Base-by-base conservation (phyloP, 2,888 invertebrate genomes). In the Lasioglossum marginatum region DNA sequence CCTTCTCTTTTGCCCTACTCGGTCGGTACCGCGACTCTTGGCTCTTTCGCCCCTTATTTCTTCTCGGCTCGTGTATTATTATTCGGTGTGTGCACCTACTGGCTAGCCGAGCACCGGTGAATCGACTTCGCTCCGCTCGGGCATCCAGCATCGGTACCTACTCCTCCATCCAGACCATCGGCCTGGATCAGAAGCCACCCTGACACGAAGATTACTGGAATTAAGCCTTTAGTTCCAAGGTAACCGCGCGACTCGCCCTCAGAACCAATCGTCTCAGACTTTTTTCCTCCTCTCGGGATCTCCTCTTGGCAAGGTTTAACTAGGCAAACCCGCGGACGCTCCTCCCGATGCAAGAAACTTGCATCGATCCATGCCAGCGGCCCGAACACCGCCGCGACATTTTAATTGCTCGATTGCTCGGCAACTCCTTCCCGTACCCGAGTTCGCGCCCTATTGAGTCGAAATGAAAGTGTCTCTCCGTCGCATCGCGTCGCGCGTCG, bases 171-270 rank as follows among this genome's bases (percentile, higher is more conserved):
- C 57, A 57, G 79, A 82, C 75, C 87, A 85, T 83, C 88, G 87
- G 89, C 86, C 88, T 80, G 86, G 88, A 90, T 91, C 91, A 93
- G 93, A 93, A 94, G 95, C 94, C 88, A 90, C 90, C 91, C 92
- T 93, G 94, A 94, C 92, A 93, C 92, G 93, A 93, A 93, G 94
- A 95, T 95, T 95, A 95, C 94, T 93, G 92, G 94, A 94, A 95
- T 95, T 95, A 94, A 94, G 88, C 77, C 83, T 79, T 87, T 88
- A 84, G 85, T 80, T 85, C 82, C 85, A 86, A 81, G 82, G 81
- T 87, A 86, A 85, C 75, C 76, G 87, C 78, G 87, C 91, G 86
- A 87, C 78, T 80, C 87, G 82, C 72, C 76, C 82, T 63, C 79
- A 79, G 82, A 85, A 81, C 83, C 82, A 45, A 82, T 73, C 77